Percentiles rank a stretch among this genome's conserved stretches.
Conservation (phyloP, 2,888 invertebrate genomes). For the Oxytorus armatus region DNA sequence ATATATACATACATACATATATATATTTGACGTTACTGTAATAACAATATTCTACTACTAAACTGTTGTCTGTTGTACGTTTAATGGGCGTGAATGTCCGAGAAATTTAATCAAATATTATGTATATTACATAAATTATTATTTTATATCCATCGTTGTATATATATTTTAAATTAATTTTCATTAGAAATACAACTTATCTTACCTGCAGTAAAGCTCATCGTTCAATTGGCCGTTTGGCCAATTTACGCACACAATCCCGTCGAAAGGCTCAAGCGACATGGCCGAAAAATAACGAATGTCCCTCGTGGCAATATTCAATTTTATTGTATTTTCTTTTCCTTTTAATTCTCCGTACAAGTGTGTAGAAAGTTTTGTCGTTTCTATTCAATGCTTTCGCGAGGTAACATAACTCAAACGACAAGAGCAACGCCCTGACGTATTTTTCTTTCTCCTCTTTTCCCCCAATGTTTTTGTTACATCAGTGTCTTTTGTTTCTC, state of each 20-base stretch:
- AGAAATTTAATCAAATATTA: constrained; percentile 80
- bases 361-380: constrained; percentile 31
- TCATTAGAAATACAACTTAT: constrained; percentile 78
- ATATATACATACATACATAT: constrained; percentile 63
- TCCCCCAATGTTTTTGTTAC: neutral
- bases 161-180: constrained; percentile 79
- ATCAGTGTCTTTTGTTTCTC: neutral
- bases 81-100: constrained; percentile 73
- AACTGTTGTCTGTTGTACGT: constrained; percentile 83
- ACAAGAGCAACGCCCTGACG: constrained; percentile 5
- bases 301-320: constrained; percentile 1
- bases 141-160: constrained; percentile 83
- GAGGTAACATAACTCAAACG: constrained; percentile 42
- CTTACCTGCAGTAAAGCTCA: constrained; percentile 73
- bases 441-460: neutral
- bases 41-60: constrained; percentile 83
- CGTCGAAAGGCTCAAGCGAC: neutral
- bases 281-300: neutral
- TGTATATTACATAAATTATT: constrained; percentile 83
- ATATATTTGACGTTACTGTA: constrained; percentile 82
- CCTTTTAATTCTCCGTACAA: constrained; percentile 43
- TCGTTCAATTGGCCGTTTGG: constrained; percentile 2
- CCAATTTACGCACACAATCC: neutral
- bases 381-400: constrained; percentile 30
- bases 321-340: constrained; percentile 46